Percentiles rank a stretch among this genome's conserved stretches.
Evolutionary conservation across 37 sponge, comb jelly and placozoan species (phyloP).

Genomic region (Halichondria panicea): DNA sequence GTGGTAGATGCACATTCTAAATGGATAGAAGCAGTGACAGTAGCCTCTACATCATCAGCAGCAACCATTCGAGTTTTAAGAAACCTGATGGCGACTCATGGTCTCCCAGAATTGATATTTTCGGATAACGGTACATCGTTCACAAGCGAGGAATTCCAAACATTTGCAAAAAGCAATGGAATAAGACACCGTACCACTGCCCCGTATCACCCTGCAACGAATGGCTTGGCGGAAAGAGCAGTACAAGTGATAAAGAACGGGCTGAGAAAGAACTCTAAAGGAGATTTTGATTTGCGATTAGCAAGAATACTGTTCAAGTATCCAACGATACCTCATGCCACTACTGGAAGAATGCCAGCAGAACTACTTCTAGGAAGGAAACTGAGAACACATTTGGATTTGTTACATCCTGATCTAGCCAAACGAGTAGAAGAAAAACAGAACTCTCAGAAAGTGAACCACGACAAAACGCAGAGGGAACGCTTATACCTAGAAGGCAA

Average conservation of each 20-base stretch:
- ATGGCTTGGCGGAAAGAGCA: background rate
- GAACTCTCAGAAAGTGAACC: background rate
- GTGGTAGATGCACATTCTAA: slow-evolving; percentile 32
- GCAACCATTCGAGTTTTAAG: slow-evolving; percentile 5
- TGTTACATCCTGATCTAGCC: background rate
- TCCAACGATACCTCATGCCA: background rate
- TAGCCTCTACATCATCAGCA: background rate
- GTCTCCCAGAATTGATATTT: slow-evolving; percentile 34
- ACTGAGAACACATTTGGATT: background rate
- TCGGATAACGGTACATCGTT: slow-evolving; percentile 23
- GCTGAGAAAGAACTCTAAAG: background rate
- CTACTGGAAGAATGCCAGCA: slow-evolving; percentile 18
- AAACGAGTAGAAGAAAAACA: background rate
- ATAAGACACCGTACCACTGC: slow-evolving; percentile 6
- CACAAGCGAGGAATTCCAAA: slow-evolving; percentile 10
- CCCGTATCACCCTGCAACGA: slow-evolving; percentile 4
- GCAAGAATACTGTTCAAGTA: background rate
- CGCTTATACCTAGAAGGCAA: slow-evolving; percentile 15
- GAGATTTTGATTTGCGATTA: background rate
- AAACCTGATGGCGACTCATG: slow-evolving; percentile 28
- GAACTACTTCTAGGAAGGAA: background rate
- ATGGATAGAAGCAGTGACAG: slow-evolving; percentile 18
- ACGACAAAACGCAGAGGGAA: background rate
- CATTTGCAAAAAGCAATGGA: slow-evolving; percentile 14
- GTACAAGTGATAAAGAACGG: background rate